Evolutionary conservation across 1,140 invertebrate genomes (phyloP).

Genomic region (Drosophila asahinai): DNA sequence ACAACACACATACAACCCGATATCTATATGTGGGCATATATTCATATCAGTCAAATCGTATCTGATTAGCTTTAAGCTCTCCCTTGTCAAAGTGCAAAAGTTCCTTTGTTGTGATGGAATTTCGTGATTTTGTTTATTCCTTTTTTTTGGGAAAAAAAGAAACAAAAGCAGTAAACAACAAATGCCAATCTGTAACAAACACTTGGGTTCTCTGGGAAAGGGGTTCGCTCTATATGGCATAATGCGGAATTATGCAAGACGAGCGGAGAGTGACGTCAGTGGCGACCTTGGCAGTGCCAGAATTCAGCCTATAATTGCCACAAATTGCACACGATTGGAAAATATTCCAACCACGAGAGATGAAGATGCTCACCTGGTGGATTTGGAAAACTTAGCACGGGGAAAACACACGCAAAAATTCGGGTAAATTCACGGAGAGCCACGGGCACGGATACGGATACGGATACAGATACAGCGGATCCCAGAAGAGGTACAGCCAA

Average conservation of each 20-base stretch:
- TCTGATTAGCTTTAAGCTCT: slow-evolving; percentile 74
- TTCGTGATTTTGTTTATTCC: slow-evolving; percentile 39
- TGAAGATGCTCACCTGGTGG: slow-evolving; percentile 31
- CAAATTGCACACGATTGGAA: slow-evolving; percentile 18
- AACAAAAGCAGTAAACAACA: slow-evolving; percentile 16
- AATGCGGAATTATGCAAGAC: slow-evolving; percentile 63
- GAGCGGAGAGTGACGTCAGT: slow-evolving; percentile 54
- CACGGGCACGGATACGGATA: slow-evolving; percentile 14
- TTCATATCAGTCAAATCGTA: slow-evolving; percentile 51
- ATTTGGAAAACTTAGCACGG: slow-evolving; percentile 14
- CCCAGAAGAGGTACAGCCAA: slow-evolving; percentile 73
- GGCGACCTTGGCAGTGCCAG: slow-evolving; percentile 51
- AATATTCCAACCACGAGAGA: slow-evolving; percentile 1
- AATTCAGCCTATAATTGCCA: slow-evolving; percentile 19
- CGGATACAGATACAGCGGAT: slow-evolving; percentile 30
- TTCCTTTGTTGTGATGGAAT: slow-evolving; percentile 55
- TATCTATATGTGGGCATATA: slow-evolving; percentile 13
- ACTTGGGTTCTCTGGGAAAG: slow-evolving; percentile 11
- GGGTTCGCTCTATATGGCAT: slow-evolving; percentile 36
- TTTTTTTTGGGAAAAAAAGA: slow-evolving; percentile 15
- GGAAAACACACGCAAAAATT: slow-evolving; percentile 19
- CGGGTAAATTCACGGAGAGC: slow-evolving; percentile 18
- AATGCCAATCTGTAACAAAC: slow-evolving; percentile 32
- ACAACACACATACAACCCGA: slow-evolving; percentile 14
- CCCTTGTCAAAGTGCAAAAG: slow-evolving; percentile 44